phyloP scores from a whole-genome alignment of 2,888 invertebrate species.

The Aquatica leii region DNA sequence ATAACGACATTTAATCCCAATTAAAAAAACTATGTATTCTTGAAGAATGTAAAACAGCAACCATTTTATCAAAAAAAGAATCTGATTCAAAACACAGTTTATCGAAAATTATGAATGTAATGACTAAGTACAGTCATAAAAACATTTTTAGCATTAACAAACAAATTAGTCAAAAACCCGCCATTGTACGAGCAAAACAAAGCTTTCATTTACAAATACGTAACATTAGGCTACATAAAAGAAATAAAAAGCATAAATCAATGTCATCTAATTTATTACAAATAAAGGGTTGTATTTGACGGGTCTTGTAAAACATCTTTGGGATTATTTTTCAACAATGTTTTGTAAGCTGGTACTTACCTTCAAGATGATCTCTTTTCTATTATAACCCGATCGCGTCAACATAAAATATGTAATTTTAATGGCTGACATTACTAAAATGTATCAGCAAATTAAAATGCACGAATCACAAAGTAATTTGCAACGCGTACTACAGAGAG shows the following conservation, averaged over 20 bases:
- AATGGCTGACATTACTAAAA: conserved; percentile 54
- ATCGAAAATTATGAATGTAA: conserved; percentile 1
- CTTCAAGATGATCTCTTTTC: conserved; percentile 49
- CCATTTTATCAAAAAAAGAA: no score
- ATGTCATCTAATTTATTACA: conserved; percentile 44
- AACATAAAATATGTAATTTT: conserved; percentile 47
- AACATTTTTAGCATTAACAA: conserved; percentile 41
- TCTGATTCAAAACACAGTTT: no score
- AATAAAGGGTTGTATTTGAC: conserved; percentile 51
- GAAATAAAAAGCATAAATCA: background rate
- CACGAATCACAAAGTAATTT: conserved; percentile 43
- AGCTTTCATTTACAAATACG: conserved; percentile 37
- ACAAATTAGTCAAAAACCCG: conserved; percentile 36
- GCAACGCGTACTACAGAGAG: conserved; percentile 54
- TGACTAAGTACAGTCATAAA: conserved; percentile 41
- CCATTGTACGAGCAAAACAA: conserved; percentile 36
- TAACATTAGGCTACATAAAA: conserved; percentile 37
- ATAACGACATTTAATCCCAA: no score
- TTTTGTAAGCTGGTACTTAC: conserved; percentile 48
- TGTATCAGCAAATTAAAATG: conserved; percentile 52
- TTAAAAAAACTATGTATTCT: no score
- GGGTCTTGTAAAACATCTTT: conserved; percentile 44
- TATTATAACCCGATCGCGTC: conserved; percentile 48
- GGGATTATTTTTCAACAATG: conserved; percentile 51
- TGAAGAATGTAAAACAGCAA: no score